Percentiles rank a stretch among this genome's conserved stretches.
These are phyloP conservation scores for Chiridota heheva DNA, from an alignment of 35 echinoderm and acorn worm species.

Conservation along the genomic window DNA sequence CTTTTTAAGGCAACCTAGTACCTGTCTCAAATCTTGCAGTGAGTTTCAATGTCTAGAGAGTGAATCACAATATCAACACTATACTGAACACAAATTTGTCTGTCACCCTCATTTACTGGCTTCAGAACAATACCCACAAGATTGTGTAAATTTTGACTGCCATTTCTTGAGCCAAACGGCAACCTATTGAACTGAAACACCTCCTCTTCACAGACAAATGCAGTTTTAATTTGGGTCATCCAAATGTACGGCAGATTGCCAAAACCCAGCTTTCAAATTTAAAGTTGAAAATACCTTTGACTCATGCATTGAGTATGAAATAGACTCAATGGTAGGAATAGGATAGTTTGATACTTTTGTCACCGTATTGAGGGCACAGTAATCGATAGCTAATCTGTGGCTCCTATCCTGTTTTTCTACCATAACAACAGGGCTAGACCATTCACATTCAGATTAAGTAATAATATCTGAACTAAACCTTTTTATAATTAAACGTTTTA, in stretches of 20 bases:
- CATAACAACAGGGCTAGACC: neutral
- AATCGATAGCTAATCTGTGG: neutral
- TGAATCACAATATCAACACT: conserved; percentile 26
- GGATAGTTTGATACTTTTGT: neutral
- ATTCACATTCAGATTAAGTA: neutral
- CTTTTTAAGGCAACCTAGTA: neutral
- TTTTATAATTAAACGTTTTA: neutral
- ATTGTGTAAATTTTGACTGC: neutral
- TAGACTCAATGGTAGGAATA: neutral
- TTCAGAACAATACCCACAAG: neutral
- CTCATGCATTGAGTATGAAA: neutral
- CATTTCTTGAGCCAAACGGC: no score
- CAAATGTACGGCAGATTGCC: neutral
- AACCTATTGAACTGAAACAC: neutral
- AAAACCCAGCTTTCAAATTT: neutral
- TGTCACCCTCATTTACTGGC: no score
- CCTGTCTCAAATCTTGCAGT: neutral
- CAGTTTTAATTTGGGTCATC: neutral
- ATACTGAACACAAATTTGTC: no score
- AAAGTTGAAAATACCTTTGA: neutral
- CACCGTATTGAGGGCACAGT: neutral
- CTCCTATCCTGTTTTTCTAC: neutral
- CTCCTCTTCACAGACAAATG: neutral
- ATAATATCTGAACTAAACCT: neutral
- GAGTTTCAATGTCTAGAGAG: neutral